Evolutionary conservation across 2,113 vertebrate species (phyloP).

Genomic region (Alouatta palliata): DNA sequence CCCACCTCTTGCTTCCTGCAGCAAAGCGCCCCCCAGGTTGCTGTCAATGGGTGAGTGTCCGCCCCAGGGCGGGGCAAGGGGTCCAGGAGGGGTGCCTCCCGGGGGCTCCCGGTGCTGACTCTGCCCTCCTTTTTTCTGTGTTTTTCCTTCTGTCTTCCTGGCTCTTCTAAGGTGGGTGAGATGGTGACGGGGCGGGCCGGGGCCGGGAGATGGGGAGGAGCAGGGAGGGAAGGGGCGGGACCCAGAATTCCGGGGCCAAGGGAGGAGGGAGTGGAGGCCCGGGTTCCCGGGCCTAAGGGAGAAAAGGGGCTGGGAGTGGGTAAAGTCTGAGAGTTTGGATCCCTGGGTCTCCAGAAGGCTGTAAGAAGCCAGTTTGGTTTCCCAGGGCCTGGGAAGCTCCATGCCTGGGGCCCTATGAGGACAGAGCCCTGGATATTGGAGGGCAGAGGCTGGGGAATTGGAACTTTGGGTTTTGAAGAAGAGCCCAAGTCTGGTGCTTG

Average conservation of each 20-base stretch:
- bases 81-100: background rate
- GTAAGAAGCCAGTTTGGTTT: background rate
- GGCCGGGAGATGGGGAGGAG: conserved; percentile 16
- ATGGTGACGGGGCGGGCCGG: conserved; percentile 15
- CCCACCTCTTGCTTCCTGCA: conserved; percentile 29
- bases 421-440: background rate
- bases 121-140: background rate
- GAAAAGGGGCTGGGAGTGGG: background rate
- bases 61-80: background rate
- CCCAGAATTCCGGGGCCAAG: background rate
- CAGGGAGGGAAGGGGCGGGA: background rate
- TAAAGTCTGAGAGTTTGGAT: background rate
- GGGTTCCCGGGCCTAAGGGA: background rate
- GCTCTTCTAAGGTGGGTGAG: conserved; percentile 73
- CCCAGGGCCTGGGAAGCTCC: background rate
- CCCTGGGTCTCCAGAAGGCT: background rate
- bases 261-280: conserved; percentile 22
- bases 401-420: background rate
- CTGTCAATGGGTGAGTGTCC: conserved; percentile 81
- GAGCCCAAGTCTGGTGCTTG: background rate
- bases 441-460: background rate
- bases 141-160: background rate
- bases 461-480: background rate
- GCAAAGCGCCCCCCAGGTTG: conserved; percentile 72
- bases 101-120: conserved; percentile 16